Evolutionary conservation across 2,888 invertebrate genomes (phyloP).

Genomic region (Sialis lutaria): DNA sequence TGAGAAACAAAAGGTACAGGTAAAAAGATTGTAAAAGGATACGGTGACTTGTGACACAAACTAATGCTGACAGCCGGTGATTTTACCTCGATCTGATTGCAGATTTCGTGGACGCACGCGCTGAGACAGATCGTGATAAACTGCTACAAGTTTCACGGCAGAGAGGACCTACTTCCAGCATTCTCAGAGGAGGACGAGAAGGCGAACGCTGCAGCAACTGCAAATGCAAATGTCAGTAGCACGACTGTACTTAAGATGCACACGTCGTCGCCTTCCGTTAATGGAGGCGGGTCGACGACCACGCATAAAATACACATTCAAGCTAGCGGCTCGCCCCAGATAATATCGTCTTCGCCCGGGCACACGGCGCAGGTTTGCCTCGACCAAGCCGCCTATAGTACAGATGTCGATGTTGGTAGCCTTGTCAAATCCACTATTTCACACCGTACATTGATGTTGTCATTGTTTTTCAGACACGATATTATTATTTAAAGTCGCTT

Average conservation of each 20-base stretch:
- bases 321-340: constrained; percentile 31
- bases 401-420: constrained; percentile 58
- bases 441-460: constrained; percentile 2
- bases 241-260: constrained; percentile 29
- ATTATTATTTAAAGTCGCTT: constrained; percentile 11
- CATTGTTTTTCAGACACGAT: constrained; percentile 6
- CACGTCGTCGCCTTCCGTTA: constrained; percentile 16
- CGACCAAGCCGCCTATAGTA: constrained; percentile 47
- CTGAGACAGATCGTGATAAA: constrained; percentile 91
- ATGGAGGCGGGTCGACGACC: constrained; percentile 21
- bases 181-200: constrained; percentile 86
- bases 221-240: constrained; percentile 27
- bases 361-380: constrained; percentile 59
- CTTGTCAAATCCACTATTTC: constrained; percentile 9
- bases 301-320: constrained; percentile 29
- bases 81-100: constrained; percentile 14
- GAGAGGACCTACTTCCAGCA: constrained; percentile 87
- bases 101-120: constrained; percentile 98
- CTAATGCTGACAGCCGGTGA: background rate
- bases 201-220: constrained; percentile 38
- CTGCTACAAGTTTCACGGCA: constrained; percentile 94
- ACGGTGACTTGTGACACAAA: too few species aligned
- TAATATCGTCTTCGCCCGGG: constrained; percentile 31
- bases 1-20: constrained; percentile 84
- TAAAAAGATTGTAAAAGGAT: background rate